Conservation (phyloP, 2,888 invertebrate species). For the Pseudoips prasinana region DNA sequence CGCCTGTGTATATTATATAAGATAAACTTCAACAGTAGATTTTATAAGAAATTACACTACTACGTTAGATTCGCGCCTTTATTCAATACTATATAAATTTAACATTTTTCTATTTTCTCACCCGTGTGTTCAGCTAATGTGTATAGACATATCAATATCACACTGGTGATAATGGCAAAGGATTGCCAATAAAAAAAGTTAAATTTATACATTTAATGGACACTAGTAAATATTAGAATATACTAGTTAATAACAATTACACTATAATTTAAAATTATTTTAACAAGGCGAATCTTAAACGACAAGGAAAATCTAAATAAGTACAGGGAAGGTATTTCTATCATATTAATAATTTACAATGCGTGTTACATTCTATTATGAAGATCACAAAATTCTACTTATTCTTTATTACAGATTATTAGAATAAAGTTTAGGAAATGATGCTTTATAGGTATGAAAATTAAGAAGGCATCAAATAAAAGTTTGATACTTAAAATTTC, state of each 20-base stretch:
- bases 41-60: constrained; percentile 32
- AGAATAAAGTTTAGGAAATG: no score
- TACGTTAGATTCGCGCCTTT: constrained; percentile 23
- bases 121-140: no score
- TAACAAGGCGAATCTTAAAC: constrained; percentile 41
- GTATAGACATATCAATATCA: no score
- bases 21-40: constrained; percentile 41
- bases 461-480: no score
- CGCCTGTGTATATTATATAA: constrained; percentile 39
- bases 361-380: constrained; percentile 17
- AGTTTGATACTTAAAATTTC: no score
- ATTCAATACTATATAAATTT: no score
- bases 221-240: constrained; percentile 6
- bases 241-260: constrained; percentile 7
- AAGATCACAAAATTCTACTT: constrained; percentile 42
- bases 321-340: constrained; percentile 10
- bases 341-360: constrained; percentile 27
- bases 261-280: constrained; percentile 29
- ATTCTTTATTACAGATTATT: no score
- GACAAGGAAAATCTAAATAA: constrained; percentile 28
- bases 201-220: no score
- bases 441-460: no score
- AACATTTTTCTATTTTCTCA: no score
- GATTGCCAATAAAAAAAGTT: no score
- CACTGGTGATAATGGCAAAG: no score